These are phyloP conservation scores for Dryocosmus kuriphilus DNA, from an alignment of 2,888 invertebrate species.

Conservation along the genomic window DNA sequence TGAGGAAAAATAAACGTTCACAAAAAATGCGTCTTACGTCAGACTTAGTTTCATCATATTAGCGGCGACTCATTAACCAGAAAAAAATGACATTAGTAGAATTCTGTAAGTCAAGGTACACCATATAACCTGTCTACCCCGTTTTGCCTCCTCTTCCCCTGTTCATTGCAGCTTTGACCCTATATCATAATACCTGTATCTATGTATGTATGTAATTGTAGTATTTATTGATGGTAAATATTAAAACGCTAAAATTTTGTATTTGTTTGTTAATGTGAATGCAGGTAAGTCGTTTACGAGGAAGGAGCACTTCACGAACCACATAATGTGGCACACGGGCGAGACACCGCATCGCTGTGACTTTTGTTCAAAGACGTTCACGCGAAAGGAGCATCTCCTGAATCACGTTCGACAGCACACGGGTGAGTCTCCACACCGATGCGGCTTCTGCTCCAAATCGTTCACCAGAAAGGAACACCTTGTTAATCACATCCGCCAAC, in stretches of 20 bases:
- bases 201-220: too few species aligned
- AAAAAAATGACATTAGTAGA: too few species aligned
- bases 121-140: too few species aligned
- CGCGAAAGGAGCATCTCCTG: constrained; percentile 86
- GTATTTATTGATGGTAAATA: not conserved
- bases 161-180: too few species aligned
- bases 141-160: too few species aligned
- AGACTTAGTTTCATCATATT: too few species aligned
- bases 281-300: constrained; percentile 88
- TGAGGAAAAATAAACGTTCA: too few species aligned
- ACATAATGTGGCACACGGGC: constrained; percentile 93
- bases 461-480: constrained; percentile 93
- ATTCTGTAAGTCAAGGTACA: too few species aligned
- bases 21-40: too few species aligned
- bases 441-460: constrained; percentile 91
- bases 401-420: constrained; percentile 89
- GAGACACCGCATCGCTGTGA: constrained; percentile 89
- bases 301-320: constrained; percentile 94
- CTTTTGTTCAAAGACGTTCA: constrained; percentile 89
- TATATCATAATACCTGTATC: too few species aligned
- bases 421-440: constrained; percentile 91
- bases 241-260: not conserved
- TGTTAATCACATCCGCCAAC: constrained; percentile 90
- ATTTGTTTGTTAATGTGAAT: constrained; percentile 37
- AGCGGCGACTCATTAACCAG: too few species aligned